A percentile compares a stretch with the other conserved stretches of the same genome.
phyloP scores from a whole-genome alignment of 2,113 vertebrate genomes.

The Corythoichthys haematopterus region DNA sequence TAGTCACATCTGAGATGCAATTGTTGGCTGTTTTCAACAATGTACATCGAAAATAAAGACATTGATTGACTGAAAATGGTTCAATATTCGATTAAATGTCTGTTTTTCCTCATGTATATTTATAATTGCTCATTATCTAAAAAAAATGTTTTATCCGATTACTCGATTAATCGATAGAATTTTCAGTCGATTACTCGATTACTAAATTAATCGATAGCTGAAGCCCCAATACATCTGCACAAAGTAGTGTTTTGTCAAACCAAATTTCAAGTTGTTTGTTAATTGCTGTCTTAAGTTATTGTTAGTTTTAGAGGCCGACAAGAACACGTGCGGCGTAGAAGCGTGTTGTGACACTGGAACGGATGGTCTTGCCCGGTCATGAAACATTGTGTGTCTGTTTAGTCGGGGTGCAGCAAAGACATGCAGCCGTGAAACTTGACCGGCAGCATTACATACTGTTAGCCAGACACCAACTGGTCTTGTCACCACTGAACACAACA shows the following conservation, averaged over 20 bases:
- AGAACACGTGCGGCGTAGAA: slow-evolving; percentile 29
- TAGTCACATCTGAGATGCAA: too few relatives aligned
- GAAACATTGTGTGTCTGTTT: slow-evolving; percentile 36
- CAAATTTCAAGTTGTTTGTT: neutral
- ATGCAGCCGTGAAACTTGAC: slow-evolving; percentile 48
- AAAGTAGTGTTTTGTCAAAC: slow-evolving; percentile 3
- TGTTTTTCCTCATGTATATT: too few relatives aligned
- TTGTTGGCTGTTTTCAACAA: too few relatives aligned
- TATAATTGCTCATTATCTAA: too few relatives aligned
- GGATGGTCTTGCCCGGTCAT: slow-evolving; percentile 14
- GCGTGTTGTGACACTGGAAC: slow-evolving; percentile 40
- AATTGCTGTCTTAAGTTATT: slow-evolving; percentile 1
- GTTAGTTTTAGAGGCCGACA: slow-evolving; percentile 9
- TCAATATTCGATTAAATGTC: too few relatives aligned
- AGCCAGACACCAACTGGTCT: slow-evolving; percentile 49
- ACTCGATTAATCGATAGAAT: too few relatives aligned
- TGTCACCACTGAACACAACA: slow-evolving; percentile 40
- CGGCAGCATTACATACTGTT: slow-evolving; percentile 32
- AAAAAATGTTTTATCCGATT: too few relatives aligned
- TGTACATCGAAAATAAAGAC: too few relatives aligned
- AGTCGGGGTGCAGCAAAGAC: slow-evolving; percentile 35
- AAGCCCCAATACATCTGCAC: neutral
- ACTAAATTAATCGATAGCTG: too few relatives aligned
- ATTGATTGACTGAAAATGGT: too few relatives aligned
- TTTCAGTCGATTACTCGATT: too few relatives aligned